Evolutionary conservation across 2,797 vertebrate genomes (phyloP), one percentile per base, ranked within the genome.

Genomic region (Anas georgica): DNA sequence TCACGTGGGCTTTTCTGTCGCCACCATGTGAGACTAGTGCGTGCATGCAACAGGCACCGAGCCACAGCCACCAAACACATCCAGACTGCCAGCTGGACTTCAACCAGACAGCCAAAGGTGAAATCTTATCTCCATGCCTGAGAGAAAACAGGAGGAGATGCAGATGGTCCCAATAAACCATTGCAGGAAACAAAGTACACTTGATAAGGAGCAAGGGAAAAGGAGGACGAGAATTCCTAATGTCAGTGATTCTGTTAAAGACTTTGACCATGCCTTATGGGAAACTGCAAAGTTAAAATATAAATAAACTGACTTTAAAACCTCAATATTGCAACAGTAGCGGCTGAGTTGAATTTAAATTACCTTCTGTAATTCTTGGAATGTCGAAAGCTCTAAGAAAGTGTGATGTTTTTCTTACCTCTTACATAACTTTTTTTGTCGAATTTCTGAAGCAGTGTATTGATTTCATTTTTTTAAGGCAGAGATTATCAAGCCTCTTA

Each of bases 301-400:
- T 96, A 97, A 97, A 97, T 96, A 97, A 96, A 95, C 94, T 96
- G 95, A 96, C 94, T 97, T 96, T 96, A 96, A 96, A 97, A 95
- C 94, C 96, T 96, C 95, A 96, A 91, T 95, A 96, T 95, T 93
- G 94, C 96, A 97, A 97, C 96, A 96, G 96, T 92, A 93, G 95
- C 28, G 86, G 91, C 95, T 96, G 95, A 95, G 96, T 92, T 95
- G 96, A 97, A 96, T 97, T 97, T 96, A 95, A 97, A 97, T 96
- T 97, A 96, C 96, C 94, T 91, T 95, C 96, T 97, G 95, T 93
- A 97, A 95, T 94, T 92, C 82, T 96, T 93, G 95, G 93, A 96
- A 96, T 95, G 93, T 95, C 88, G 96, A 91, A 92, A 94, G 95
- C 91, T 95, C 73, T 88, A 64, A 92, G 91, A 93, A 95, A 96